Percentiles rank a stretch among this genome's conserved stretches.
phyloP scores from a whole-genome alignment of 2,888 invertebrate species.

The Chaitophorus viminalis region DNA sequence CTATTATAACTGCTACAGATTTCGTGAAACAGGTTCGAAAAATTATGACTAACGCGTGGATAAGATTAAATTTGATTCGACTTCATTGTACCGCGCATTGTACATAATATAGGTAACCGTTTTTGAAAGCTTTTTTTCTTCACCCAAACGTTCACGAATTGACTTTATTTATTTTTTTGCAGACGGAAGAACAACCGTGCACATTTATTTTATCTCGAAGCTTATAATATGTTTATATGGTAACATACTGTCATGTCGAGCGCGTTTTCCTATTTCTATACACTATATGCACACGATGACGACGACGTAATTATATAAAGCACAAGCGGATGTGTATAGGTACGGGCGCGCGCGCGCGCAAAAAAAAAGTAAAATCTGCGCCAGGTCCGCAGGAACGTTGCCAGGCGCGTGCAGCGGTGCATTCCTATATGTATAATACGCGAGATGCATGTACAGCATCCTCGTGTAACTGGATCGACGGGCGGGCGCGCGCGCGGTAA shows the following conservation, averaged over 20 bases:
- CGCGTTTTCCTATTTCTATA: neutral
- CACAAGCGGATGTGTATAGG: neutral
- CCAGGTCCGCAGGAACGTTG: constrained; percentile 37
- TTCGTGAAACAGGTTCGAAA: neutral
- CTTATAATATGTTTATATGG: neutral
- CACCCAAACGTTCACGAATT: neutral
- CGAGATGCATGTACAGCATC: constrained; percentile 33
- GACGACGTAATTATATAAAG: neutral
- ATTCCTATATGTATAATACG: constrained; percentile 2
- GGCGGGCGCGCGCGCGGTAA: constrained; percentile 33
- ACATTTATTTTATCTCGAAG: neutral
- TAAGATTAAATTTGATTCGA: neutral
- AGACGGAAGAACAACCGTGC: neutral
- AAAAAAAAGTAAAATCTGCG: neutral
- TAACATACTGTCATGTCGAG: neutral
- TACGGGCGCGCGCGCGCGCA: neutral
- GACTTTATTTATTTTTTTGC: too few relatives aligned
- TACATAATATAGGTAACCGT: too few relatives aligned
- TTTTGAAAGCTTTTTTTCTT: too few relatives aligned
- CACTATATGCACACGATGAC: neutral
- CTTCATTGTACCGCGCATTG: neutral
- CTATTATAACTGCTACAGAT: neutral
- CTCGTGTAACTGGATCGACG: constrained; percentile 46
- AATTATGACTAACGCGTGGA: neutral
- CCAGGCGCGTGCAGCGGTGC: constrained; percentile 46